Evolutionary conservation across 2,797 vertebrate genomes (phyloP).

Genomic region (Poecilia gillii): DNA sequence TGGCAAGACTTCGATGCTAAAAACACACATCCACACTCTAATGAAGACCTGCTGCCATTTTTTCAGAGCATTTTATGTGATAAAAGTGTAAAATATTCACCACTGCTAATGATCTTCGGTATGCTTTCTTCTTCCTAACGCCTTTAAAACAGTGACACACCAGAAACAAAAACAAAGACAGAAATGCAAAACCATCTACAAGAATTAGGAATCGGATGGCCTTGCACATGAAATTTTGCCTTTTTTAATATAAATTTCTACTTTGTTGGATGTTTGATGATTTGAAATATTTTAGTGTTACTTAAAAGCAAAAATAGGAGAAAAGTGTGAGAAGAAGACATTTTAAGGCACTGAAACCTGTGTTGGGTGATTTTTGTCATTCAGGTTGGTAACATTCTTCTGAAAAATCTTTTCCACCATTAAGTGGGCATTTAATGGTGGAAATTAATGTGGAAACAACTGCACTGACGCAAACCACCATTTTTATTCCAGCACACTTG

Average conservation of each 20-base stretch:
- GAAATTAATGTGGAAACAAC: neutral
- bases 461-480: neutral
- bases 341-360: neutral
- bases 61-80: neutral
- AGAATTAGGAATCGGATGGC: neutral
- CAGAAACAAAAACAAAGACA: neutral
- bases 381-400: neutral
- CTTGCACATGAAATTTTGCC: neutral
- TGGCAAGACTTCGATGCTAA: conserved; percentile 5
- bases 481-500: neutral
- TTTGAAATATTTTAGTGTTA: neutral
- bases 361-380: neutral
- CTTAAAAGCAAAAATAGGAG: neutral
- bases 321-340: neutral
- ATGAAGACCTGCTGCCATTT: neutral
- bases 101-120: neutral
- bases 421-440: neutral
- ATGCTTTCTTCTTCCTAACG: neutral
- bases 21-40: neutral
- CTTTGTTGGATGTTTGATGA: neutral
- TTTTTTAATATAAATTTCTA: neutral
- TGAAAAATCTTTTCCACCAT: neutral
- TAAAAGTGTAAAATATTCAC: neutral
- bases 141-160: neutral
- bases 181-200: neutral